Evolutionary conservation across 2,113 vertebrate genomes (phyloP), one percentile per base, ranked within the genome.

Genomic region (Chaetorhynchus papuensis): DNA sequence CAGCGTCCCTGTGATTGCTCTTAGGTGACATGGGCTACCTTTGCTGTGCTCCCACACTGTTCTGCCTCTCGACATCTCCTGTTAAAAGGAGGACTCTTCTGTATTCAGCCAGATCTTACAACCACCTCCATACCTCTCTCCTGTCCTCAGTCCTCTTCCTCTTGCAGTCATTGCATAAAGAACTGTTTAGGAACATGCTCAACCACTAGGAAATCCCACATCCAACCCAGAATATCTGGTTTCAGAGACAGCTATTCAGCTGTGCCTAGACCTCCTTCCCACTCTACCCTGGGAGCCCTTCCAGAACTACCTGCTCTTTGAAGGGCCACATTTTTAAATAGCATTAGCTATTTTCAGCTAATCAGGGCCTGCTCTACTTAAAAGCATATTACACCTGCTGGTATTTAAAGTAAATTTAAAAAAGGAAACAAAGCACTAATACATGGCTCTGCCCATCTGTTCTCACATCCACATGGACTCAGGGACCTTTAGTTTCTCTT

Each of bases 321-420:
- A 54, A 96, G 37, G 13, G 35, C 42, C 20, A 20, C 26, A 27
- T 54, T 93, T 96, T 63, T 66, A 96, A 94, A 96, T 86, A 93
- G 70, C 41, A 83, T 93, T 83, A 88, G 72, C 56, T 96, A 83
- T 90, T 96, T 93, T 66, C 79, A 94, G 83, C 60, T 92, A 94
- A 91, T 90, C 85, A 92, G 79, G 56, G 59, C 64, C 83, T 80
- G 71, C 79, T 92, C 95, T 87, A 95, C 54, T 94, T 96, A 75
- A 90, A 94, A 93, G 56, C 76, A 90, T 69, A 79, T 94, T 94
- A 95, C 79, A 97, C 82, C 93, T 96, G 90, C 44, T 82, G 49
- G 52, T 94, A 95, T 82, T 95, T 92, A 87, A 95, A 84, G 89
- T 87, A 91, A 87, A 80, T 63, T 94, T 83, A 89, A 87, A 94